phyloP scores from a whole-genome alignment of 2,113 vertebrate genomes.

The Pluvialis apricaria region DNA sequence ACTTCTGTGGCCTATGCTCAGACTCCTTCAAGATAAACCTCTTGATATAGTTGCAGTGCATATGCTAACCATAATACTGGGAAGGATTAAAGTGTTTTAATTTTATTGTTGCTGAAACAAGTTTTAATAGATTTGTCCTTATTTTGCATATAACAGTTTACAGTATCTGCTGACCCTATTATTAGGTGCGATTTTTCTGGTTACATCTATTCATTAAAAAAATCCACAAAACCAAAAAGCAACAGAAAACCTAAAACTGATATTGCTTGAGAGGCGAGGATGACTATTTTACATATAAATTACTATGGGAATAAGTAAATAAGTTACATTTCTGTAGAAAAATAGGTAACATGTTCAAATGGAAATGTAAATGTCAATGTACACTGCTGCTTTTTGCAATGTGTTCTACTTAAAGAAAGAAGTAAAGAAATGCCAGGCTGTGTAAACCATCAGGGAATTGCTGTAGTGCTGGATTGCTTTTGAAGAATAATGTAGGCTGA shows the following conservation, averaged over 20 bases:
- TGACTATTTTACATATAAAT: neutral
- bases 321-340: neutral
- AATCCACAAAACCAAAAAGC: neutral
- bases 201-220: neutral
- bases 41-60: fast-evolving
- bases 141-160: neutral
- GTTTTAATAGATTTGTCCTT: neutral
- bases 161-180: neutral
- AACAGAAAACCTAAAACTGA: neutral
- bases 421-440: neutral
- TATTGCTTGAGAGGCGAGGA: neutral
- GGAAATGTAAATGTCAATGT: neutral
- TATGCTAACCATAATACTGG: neutral
- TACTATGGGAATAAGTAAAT: neutral
- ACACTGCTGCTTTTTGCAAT: neutral
- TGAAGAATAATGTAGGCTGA: neutral
- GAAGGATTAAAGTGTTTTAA: neutral
- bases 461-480: neutral
- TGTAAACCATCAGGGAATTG: neutral
- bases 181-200: neutral
- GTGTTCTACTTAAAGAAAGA: neutral
- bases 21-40: neutral
- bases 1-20: neutral
- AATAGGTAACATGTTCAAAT: neutral
- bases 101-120: neutral